phyloP scores from a whole-genome alignment of 2,797 vertebrate genomes.

The Fistularia commersonii region DNA sequence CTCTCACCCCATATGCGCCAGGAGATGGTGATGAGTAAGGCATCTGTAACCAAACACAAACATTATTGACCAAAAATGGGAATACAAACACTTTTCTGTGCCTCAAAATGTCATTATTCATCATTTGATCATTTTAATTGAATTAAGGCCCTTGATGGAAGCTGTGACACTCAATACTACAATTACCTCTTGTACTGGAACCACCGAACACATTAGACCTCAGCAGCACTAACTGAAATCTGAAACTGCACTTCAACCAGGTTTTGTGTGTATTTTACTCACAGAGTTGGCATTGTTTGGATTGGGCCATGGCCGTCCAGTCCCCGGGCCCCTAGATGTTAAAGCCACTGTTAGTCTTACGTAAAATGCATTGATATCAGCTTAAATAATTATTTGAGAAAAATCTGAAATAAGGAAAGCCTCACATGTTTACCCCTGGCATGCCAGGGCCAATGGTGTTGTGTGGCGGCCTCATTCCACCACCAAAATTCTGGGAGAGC shows the following conservation, averaged over 20 bases:
- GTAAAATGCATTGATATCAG: slow-evolving; percentile 7
- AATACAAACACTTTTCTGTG: slow-evolving; percentile 39
- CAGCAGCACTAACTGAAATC: slow-evolving; percentile 36
- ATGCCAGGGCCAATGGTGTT: slow-evolving; percentile 96
- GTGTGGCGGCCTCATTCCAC: slow-evolving; percentile 98
- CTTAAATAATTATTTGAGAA: not conserved
- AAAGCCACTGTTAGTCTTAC: slow-evolving; percentile 8
- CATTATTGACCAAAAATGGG: slow-evolving; percentile 50
- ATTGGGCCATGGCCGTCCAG: slow-evolving; percentile 96
- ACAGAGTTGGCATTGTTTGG: slow-evolving; percentile 97
- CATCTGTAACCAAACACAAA: slow-evolving; percentile 82
- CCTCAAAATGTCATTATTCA: slow-evolving; percentile 57
- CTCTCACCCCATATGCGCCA: slow-evolving; percentile 95
- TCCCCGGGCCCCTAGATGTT: slow-evolving; percentile 87
- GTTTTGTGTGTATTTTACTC: slow-evolving; percentile 67
- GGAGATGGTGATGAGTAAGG: slow-evolving; percentile 98
- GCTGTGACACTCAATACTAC: slow-evolving; percentile 65
- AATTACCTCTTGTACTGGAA: slow-evolving; percentile 58
- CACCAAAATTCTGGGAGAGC: slow-evolving; percentile 88
- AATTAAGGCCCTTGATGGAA: slow-evolving; percentile 58
- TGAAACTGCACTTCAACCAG: slow-evolving; percentile 31
- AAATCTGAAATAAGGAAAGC: slow-evolving; percentile 4
- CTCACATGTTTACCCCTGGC: slow-evolving; percentile 99
- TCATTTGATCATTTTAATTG: slow-evolving; percentile 54
- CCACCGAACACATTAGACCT: slow-evolving; percentile 37